Base-by-base conservation (phyloP, 1,140 invertebrate genomes). In the Papilio machaon region DNA sequence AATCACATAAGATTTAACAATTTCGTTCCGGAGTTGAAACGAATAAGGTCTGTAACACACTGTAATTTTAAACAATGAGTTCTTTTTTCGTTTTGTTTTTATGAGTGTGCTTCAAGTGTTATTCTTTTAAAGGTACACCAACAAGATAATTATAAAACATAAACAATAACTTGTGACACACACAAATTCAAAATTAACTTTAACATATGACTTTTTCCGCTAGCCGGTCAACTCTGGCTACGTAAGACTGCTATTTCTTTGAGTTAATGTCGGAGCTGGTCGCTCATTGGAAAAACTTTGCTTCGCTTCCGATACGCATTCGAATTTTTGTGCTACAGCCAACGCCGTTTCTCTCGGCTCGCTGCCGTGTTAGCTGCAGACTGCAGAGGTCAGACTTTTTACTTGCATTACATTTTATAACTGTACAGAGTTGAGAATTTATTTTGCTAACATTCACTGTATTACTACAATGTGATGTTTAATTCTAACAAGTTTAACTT, bases 1-100 rank as follows among this genome's bases (percentile, higher is more conserved):
- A 70, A 70, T 70, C 64, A 70, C 30, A 70, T 70, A 35, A 70
- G 64, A 70, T 70, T 70, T 70, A 70, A 70, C 30, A 70, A 70
- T 70, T 70, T 70, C 64, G 64, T 35, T 70, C 30, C 30, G 11
- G 64, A 70, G 64, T 38, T 6, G 64, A 70, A 70, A 35, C 64
- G 64, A 38, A n/a, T 49, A 49, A 58, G 17, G n/a, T 8, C 17
- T 58, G 49, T 52, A 52, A 7, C 54, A 58, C n/a, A 58, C 7
- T n/a, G 54, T n/a, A n/a, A n/a, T n/a, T n/a, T n/a, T n/a, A n/a
- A 30, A 30, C 2, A 30, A 30, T 30, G 23, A 30, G 23, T 30
- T 30, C 23, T 30, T 0, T 30, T 30, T 30, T 30, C 23, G 0
- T 30, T 30, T 30, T 30, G 23, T 30, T 30, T 30, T 30, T 30